These are phyloP conservation scores for Drosophila watanabei DNA, from an alignment of 1,140 invertebrate genomes.

Conservation along the genomic window DNA sequence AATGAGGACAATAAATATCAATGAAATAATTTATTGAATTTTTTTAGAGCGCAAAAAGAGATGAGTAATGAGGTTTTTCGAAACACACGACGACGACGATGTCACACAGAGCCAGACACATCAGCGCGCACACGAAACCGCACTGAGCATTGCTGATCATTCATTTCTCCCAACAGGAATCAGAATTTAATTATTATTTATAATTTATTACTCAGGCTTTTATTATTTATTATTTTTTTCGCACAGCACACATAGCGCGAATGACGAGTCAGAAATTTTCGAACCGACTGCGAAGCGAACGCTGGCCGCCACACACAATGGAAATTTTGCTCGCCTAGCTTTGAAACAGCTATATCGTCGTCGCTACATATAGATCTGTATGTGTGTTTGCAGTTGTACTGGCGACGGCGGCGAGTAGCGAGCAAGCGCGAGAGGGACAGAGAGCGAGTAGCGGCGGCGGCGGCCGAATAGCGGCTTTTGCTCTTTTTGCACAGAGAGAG, in stretches of 20 bases:
- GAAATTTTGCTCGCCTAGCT: slow-evolving; percentile 85
- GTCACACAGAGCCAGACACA: slow-evolving; percentile 20
- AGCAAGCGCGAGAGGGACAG: slow-evolving; percentile 30
- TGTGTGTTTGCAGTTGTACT: slow-evolving; percentile 32
- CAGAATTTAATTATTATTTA: slow-evolving; percentile 53
- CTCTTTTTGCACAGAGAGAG: slow-evolving; percentile 71
- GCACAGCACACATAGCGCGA: slow-evolving; percentile 70
- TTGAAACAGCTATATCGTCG: slow-evolving; percentile 62
- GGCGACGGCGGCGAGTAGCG: slow-evolving; percentile 70
- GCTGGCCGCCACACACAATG: slow-evolving; percentile 81
- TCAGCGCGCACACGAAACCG: slow-evolving; percentile 29
- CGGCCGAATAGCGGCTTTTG: slow-evolving; percentile 75
- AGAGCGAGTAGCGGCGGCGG: slow-evolving; percentile 50
- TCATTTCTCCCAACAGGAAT: slow-evolving; percentile 25
- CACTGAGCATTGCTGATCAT: slow-evolving; percentile 30
- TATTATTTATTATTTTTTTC: slow-evolving; percentile 62
- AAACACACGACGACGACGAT: slow-evolving; percentile 11
- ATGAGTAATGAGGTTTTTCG: slow-evolving; percentile 74
- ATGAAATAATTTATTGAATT: neutral
- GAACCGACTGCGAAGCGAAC: slow-evolving; percentile 79
- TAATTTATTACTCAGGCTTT: slow-evolving; percentile 76
- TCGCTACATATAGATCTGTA: slow-evolving; percentile 32
- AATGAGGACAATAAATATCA: neutral
- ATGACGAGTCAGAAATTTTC: slow-evolving; percentile 83
- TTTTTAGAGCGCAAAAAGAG: slow-evolving; percentile 36